A percentile compares a stretch with the other conserved stretches of the same genome.
These are phyloP conservation scores for Crocallis elinguaria DNA, from an alignment of 2,888 invertebrate species.

Conservation along the genomic window DNA sequence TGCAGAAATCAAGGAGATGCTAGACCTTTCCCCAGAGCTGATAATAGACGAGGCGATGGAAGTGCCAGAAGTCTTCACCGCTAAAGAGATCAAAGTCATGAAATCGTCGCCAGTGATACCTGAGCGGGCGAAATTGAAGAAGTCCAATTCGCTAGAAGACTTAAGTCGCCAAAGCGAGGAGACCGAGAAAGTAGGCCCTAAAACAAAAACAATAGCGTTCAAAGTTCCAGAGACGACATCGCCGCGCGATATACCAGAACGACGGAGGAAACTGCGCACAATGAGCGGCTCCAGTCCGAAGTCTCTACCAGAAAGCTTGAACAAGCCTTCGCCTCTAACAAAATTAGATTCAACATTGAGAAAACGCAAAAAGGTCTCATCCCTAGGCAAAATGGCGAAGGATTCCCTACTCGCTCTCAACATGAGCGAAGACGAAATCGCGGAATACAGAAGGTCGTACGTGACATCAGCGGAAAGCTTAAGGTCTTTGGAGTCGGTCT, in stretches of 20 bases:
- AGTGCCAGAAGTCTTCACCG: slow-evolving; percentile 60
- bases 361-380: slow-evolving; percentile 75
- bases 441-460: slow-evolving; percentile 72
- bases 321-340: slow-evolving; percentile 66
- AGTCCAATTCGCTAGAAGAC: slow-evolving; percentile 73
- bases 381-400: slow-evolving; percentile 76
- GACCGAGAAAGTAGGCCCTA: slow-evolving; percentile 57
- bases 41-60: slow-evolving; percentile 68
- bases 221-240: slow-evolving; percentile 71
- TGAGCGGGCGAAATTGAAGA: slow-evolving; percentile 72
- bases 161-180: slow-evolving; percentile 53
- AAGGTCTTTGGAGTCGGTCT: slow-evolving; percentile 74
- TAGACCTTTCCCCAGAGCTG: slow-evolving; percentile 75
- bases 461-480: slow-evolving; percentile 78
- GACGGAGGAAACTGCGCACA: slow-evolving; percentile 61
- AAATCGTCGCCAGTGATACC: slow-evolving; percentile 68
- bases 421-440: slow-evolving; percentile 79
- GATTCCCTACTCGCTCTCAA: slow-evolving; percentile 77
- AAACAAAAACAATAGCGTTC: slow-evolving; percentile 70
- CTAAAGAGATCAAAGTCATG: slow-evolving; percentile 58
- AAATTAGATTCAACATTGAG: slow-evolving; percentile 68
- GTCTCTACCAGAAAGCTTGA: slow-evolving; percentile 75
- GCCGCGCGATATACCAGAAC: slow-evolving; percentile 74
- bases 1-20: slow-evolving; percentile 68
- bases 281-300: slow-evolving; percentile 77